Evolutionary conservation across 2,113 vertebrate genomes (phyloP).

Genomic region (Antechinus flavipes): DNA sequence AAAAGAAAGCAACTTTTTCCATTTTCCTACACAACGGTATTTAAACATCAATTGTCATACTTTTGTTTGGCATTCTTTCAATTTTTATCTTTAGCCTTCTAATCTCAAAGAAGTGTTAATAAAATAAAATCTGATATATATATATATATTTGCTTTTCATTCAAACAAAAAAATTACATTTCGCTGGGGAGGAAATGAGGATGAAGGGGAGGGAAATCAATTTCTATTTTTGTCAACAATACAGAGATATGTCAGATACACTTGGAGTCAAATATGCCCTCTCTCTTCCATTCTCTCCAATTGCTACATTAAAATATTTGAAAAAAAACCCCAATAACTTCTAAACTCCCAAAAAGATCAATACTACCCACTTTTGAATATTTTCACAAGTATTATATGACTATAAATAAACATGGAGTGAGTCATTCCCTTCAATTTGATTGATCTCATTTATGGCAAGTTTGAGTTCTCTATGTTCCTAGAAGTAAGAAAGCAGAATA

Average conservation of each 20-base stretch:
- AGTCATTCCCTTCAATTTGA: background rate
- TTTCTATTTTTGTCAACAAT: background rate
- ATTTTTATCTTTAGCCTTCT: conserved; percentile 11
- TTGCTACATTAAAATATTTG: conserved; percentile 11
- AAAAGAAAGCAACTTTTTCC: background rate
- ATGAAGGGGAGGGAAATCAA: background rate
- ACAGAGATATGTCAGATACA: conserved; percentile 13
- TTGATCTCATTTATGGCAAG: background rate
- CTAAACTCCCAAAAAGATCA: conserved; percentile 4
- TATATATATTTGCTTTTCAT: background rate
- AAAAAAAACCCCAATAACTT: conserved; percentile 33
- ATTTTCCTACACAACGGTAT: background rate
- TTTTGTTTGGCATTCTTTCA: background rate
- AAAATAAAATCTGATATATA: conserved; percentile 23
- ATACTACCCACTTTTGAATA: background rate
- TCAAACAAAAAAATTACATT: conserved; percentile 5
- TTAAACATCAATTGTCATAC: conserved; percentile 2
- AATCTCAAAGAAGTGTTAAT: conserved; percentile 27
- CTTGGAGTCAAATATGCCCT: background rate
- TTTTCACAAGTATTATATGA: background rate
- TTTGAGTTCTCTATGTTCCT: background rate
- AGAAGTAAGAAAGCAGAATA: background rate
- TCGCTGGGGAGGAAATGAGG: background rate
- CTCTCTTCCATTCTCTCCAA: background rate
- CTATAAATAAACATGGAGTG: background rate